Evolutionary conservation across 1,140 invertebrate species (phyloP), one percentile per base, ranked within the genome.

Genomic region (Lutraria rhynchaena): DNA sequence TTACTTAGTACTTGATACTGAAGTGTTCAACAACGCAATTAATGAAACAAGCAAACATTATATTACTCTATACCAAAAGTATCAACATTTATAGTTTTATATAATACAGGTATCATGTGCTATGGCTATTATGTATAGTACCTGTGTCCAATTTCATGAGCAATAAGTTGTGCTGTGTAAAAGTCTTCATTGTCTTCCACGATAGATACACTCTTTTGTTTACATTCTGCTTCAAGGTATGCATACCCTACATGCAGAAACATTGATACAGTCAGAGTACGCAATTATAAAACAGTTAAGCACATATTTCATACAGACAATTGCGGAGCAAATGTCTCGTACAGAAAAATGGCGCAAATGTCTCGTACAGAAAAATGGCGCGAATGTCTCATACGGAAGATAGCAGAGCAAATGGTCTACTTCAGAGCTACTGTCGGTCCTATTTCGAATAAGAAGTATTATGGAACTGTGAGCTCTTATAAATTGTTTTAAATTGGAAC

Each of bases 71-170:
- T n/a, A n/a, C n/a, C n/a, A n/a, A n/a, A n/a, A n/a, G n/a, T n/a
- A n/a, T n/a, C n/a, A n/a, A n/a, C n/a, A n/a, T n/a, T n/a, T n/a
- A n/a, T n/a, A n/a, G n/a, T n/a, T n/a, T n/a, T n/a, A n/a, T n/a
- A n/a, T n/a, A n/a, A n/a, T n/a, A n/a, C n/a, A n/a, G n/a, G n/a
- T n/a, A n/a, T n/a, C n/a, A n/a, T n/a, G n/a, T n/a, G n/a, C n/a
- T n/a, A n/a, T n/a, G n/a, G n/a, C n/a, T n/a, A n/a, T n/a, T n/a
- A n/a, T n/a, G n/a, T n/a, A n/a, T n/a, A n/a, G n/a, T 1, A 76
- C 74, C 74, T 76, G 22, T 76, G 74, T 17, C 74, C 74, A 7
- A 76, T 76, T 44, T 76, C 74, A 29, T 76, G 74, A 1, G 74
- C 74, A 0, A 76, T 76, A 22, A 76, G 44, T n/a, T 63, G 41